phyloP scores from a whole-genome alignment of 2,113 vertebrate genomes.

The Prolemur simus region DNA sequence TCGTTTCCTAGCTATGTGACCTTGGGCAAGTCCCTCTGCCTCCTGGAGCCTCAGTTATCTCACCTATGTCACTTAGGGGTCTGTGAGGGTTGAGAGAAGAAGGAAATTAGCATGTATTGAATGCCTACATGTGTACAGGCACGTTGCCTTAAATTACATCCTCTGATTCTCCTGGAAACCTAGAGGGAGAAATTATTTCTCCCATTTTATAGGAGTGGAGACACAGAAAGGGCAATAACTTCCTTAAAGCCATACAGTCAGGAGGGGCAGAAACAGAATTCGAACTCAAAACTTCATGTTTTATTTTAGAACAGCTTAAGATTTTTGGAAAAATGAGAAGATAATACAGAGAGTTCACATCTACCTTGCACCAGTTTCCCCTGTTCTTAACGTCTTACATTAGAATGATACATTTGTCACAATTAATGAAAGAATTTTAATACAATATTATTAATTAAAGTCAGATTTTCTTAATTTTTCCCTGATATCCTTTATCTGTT shows the following conservation, averaged over 20 bases:
- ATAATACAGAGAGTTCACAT: background rate
- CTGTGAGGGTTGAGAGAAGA: background rate
- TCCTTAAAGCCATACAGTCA: background rate
- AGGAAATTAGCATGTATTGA: background rate
- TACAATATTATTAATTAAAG: background rate
- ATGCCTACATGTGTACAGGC: background rate
- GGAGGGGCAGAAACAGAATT: background rate
- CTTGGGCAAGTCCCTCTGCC: background rate
- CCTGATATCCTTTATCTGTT: background rate
- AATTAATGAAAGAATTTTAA: background rate
- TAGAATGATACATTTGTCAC: background rate
- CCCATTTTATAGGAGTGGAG: background rate
- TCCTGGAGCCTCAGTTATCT: background rate
- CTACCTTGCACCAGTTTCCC: background rate
- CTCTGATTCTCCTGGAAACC: background rate
- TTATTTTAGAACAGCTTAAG: conserved; percentile 4
- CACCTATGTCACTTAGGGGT: background rate
- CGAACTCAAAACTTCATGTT: background rate
- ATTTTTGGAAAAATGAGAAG: background rate
- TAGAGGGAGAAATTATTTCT: background rate
- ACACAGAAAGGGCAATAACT: conserved; percentile 8
- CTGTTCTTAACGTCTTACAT: background rate
- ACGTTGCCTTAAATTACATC: background rate
- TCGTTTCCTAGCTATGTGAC: background rate
- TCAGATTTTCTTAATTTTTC: background rate